phyloP scores from a whole-genome alignment of 1,140 invertebrate genomes.

The Drosophila nigromelanica region DNA sequence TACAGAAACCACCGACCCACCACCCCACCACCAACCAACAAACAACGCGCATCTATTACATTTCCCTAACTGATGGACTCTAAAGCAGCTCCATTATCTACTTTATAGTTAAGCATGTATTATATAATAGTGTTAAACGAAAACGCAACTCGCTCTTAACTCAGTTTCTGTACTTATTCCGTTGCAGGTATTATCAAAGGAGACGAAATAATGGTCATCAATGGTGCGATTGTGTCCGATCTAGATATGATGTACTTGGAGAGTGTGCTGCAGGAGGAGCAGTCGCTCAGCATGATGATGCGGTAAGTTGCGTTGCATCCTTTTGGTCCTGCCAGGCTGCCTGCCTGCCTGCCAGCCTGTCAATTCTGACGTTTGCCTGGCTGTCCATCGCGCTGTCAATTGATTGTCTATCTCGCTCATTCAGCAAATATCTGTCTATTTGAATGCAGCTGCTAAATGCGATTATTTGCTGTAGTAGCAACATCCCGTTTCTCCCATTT shows the following conservation, averaged over 20 bases:
- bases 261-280: conserved; percentile 96
- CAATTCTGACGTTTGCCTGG: not conserved
- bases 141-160: conserved; percentile 21
- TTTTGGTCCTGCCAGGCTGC: not conserved
- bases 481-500: not conserved
- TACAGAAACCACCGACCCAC: not conserved
- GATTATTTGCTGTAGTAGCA: conserved; percentile 10
- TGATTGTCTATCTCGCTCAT: conserved; percentile 37
- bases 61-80: conserved; percentile 9
- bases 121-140: conserved; percentile 4
- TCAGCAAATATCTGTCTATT: conserved; percentile 42
- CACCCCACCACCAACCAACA: not conserved
- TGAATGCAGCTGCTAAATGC: conserved; percentile 29
- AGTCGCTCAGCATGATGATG: conserved; percentile 98
- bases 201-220: conserved; percentile 99
- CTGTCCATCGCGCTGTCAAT: not conserved
- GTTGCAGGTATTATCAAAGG: conserved; percentile 95
- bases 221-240: conserved; percentile 98
- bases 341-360: no score
- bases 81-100: conserved; percentile 4
- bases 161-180: conserved; percentile 42
- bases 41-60: conserved; percentile 13
- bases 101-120: not conserved
- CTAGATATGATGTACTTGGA: conserved; percentile 99
- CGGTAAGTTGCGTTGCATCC: conserved; percentile 85